Conservation (phyloP, 2,113 vertebrate genomes). For the Acrocephalus kingi region DNA sequence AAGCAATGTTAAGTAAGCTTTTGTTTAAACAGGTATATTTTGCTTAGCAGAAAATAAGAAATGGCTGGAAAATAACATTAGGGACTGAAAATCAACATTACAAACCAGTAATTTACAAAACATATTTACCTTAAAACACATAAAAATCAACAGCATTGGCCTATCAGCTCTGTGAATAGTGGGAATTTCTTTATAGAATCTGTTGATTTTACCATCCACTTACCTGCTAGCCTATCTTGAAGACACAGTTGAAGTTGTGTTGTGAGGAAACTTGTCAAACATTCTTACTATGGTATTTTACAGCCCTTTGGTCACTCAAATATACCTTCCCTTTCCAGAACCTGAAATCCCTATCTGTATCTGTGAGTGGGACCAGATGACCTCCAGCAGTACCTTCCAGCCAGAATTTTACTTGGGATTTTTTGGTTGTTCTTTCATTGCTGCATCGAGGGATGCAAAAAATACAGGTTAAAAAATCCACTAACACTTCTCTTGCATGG, state of each 20-base stretch:
- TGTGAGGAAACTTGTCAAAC: not conserved
- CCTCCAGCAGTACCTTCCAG: not conserved
- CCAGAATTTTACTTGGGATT: not conserved
- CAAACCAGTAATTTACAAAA: not conserved
- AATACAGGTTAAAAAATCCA: not conserved
- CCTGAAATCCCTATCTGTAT: not conserved
- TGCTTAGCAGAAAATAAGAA: not conserved
- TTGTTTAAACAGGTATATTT: not conserved
- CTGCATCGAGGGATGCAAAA: not conserved
- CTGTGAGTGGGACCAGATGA: not conserved
- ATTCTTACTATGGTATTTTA: not conserved
- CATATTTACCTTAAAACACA: not conserved
- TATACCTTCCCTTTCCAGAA: not conserved
- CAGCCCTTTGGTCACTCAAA: not conserved
- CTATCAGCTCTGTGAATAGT: fast-evolving
- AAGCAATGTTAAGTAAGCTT: not conserved
- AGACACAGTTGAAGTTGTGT: not conserved
- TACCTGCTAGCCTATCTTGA: not conserved
- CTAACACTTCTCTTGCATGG: not conserved
- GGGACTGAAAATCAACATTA: not conserved
- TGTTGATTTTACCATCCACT: not conserved
- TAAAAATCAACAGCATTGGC: not conserved
- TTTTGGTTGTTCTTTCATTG: not conserved
- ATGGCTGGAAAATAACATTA: not conserved
- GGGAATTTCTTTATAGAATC: not conserved